phyloP scores from a whole-genome alignment of 1,140 invertebrate genomes.

The Bombus polaris region DNA sequence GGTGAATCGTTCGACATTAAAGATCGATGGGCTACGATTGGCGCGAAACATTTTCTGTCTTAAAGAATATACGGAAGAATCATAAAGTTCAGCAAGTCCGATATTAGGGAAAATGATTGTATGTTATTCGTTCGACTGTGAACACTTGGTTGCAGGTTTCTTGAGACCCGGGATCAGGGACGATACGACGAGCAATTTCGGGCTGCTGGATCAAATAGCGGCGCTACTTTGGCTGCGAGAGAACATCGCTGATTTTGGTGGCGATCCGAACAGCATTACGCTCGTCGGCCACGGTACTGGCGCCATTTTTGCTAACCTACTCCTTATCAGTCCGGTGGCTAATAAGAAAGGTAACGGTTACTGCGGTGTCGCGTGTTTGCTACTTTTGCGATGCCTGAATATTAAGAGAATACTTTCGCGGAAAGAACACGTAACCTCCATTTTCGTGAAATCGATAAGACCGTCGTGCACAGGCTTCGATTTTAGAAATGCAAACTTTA shows the following conservation, averaged over 20 bases:
- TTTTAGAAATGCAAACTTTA: constrained; percentile 4
- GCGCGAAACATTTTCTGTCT: not conserved
- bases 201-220: constrained; percentile 93
- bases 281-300: constrained; percentile 97
- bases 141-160: constrained; percentile 85
- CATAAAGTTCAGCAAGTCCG: not conserved
- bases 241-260: constrained; percentile 93
- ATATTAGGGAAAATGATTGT: not conserved
- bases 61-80: not conserved
- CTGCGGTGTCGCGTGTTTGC: constrained; percentile 34
- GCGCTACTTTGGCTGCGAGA: constrained; percentile 94
- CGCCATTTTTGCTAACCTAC: constrained; percentile 94
- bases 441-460: constrained; percentile 25
- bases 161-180: constrained; percentile 89
- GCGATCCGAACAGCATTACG: constrained; percentile 92
- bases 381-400: constrained; percentile 38
- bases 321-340: constrained; percentile 93
- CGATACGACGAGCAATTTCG: constrained; percentile 91
- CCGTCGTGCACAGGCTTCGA: not conserved
- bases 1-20: too few species aligned
- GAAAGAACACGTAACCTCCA: constrained; percentile 13
- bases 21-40: not conserved
- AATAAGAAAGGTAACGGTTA: constrained; percentile 83
- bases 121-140: not conserved
- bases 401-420: constrained; percentile 31